Evolutionary conservation across 2,113 vertebrate genomes (phyloP).

Genomic region (Miniopterus natalensis): DNA sequence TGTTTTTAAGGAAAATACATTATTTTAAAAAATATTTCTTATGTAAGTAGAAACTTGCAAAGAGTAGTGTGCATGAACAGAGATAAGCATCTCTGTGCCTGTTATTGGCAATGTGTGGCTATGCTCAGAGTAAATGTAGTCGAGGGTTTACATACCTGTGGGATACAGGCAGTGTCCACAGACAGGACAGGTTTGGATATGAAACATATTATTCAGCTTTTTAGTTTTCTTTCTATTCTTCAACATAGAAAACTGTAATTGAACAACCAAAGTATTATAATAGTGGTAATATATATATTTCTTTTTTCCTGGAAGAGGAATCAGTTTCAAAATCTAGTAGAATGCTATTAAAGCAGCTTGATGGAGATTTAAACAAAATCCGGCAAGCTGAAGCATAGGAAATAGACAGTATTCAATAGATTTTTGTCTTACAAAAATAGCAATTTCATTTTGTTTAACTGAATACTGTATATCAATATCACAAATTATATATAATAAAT

Average conservation of each 20-base stretch:
- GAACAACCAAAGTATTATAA: neutral
- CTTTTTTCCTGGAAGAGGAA: neutral
- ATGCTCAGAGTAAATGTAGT: neutral
- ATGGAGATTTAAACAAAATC: neutral
- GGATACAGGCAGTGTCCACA: accelerated
- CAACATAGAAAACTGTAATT: neutral
- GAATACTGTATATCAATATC: neutral
- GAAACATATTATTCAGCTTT: neutral
- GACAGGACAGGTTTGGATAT: neutral
- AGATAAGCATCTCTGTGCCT: neutral
- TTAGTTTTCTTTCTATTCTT: slow-evolving; percentile 27
- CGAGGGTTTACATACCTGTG: accelerated
- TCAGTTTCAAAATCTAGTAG: neutral
- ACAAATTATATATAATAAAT: neutral
- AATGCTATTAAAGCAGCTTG: neutral
- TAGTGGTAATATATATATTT: neutral
- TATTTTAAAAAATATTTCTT: slow-evolving; percentile 51
- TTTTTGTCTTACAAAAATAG: neutral
- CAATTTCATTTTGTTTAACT: neutral
- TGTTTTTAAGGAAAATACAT: neutral
- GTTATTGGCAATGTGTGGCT: accelerated
- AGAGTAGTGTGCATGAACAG: neutral
- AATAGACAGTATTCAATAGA: neutral
- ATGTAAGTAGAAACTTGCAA: neutral
- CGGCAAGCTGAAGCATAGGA: neutral